Evolutionary conservation across 2,888 invertebrate species (phyloP), one percentile per base, ranked within the genome.

Genomic region (Thalpophila matura): DNA sequence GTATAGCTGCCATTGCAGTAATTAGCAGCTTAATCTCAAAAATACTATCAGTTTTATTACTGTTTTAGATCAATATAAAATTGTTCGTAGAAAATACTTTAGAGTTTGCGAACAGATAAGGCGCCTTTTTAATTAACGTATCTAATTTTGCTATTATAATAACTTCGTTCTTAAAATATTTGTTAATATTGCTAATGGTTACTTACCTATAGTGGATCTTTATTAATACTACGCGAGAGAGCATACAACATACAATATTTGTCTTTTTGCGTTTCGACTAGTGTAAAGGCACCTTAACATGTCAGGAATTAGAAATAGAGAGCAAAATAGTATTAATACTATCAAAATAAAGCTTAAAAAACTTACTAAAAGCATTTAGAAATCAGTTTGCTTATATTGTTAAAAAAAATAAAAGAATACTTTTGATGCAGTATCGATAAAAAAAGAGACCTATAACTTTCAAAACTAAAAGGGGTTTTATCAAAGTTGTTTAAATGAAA

Each of bases 321-420:
- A 56, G 59, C 54, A 66, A 66, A 51, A 65, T 40, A 18, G 43
- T 40, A 45, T 18, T 37, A 64, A 22, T 26, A 59, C 46, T 59
- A 70, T 53, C 18, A 66, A 70, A 70, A 70, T 67, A 51, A 70
- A 53, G 7, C n/a, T 49, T 51, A 37, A 24, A 45, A 59, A 73
- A 73, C 16, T 12, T 38, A 12, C 22, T 45, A 55, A 54, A 72
- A 24, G 1, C 31, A 50, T 24, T 59, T 6, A 50, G 54, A 65
- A 72, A 73, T 29, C 0, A 16, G 6, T 29, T 33, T 4, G 27
- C 1, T 27, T 9, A 46, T 16, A 51, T 1, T 42, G n/a, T 24
- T 37, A 7, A 49, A 46, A 55, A 45, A 27, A 9, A 0, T 16
- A 40, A 12, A 35, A 18, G n/a, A n/a, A n/a, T n/a, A n/a, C n/a